A percentile compares a stretch with the other conserved stretches of the same genome.
phyloP scores from a whole-genome alignment of 2,888 invertebrate species.

The Dichetophora obliterata region DNA sequence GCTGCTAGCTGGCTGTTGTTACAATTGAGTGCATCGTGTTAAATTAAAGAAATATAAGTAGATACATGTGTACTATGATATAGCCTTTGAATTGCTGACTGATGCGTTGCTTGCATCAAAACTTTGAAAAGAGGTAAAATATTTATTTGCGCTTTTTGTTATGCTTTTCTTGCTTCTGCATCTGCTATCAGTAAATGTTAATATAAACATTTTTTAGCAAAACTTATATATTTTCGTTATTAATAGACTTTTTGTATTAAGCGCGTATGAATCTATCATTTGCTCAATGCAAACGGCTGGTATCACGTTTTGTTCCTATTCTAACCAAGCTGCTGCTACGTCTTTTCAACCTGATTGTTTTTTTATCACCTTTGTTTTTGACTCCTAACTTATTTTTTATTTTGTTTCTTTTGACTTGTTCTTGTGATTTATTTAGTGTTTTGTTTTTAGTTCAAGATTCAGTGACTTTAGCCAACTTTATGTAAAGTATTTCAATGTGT shows the following conservation, averaged over 20 bases:
- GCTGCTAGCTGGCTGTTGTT: constrained; percentile 25
- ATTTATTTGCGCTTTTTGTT: no score
- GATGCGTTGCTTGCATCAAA: background rate
- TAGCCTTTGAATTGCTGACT: no score
- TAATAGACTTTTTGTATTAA: background rate
- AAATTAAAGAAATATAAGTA: background rate
- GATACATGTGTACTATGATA: no score
- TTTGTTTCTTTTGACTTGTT: no score
- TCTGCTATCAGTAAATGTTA: no score
- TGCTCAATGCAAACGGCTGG: background rate
- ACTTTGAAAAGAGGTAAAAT: no score
- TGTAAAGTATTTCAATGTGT: constrained; percentile 22
- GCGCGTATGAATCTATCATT: background rate
- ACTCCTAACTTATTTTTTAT: background rate
- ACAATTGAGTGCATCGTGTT: constrained; percentile 26
- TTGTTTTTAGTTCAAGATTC: constrained; percentile 23
- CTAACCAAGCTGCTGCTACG: background rate
- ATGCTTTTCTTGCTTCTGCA: no score
- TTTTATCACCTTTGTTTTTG: background rate
- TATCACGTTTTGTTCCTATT: background rate
- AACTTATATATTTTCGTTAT: background rate
- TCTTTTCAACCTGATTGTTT: background rate
- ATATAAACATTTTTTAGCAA: no score
- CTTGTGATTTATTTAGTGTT: background rate
- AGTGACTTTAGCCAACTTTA: constrained; percentile 6